Conservation (phyloP, 2,797 vertebrate genomes). For the Siniperca scherzeri region DNA sequence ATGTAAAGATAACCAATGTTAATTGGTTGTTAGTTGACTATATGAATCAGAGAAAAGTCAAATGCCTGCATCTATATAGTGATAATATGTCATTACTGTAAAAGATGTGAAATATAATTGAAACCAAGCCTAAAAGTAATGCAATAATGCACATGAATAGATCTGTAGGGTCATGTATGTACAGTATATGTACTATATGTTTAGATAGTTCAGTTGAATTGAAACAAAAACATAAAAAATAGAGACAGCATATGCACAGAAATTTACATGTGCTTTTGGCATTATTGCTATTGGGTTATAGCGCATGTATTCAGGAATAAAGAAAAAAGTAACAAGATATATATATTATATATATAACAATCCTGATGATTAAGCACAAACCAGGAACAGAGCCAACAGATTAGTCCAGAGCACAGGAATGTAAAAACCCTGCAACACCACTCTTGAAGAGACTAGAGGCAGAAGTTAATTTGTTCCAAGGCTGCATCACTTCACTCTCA, state of each 20-base stretch:
- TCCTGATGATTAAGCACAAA: not conserved
- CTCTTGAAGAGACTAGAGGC: not conserved
- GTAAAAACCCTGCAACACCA: too few species aligned
- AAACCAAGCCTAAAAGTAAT: not conserved
- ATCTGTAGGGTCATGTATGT: not conserved
- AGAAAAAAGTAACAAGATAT: not conserved
- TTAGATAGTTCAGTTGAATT: not conserved
- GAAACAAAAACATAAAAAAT: not conserved
- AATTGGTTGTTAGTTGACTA: too few species aligned
- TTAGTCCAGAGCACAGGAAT: not conserved
- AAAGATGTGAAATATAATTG: not conserved
- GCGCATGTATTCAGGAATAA: not conserved
- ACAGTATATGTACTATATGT: not conserved
- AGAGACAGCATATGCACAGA: not conserved
- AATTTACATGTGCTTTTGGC: too few species aligned
- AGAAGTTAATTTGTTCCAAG: not conserved
- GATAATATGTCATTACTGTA: not conserved
- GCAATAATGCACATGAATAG: not conserved
- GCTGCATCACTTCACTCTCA: not conserved
- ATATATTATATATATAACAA: not conserved
- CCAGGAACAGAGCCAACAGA: not conserved
- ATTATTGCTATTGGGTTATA: not conserved
- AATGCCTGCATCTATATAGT: not conserved
- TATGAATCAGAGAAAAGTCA: not conserved
- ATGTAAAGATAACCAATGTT: not conserved